These are phyloP conservation scores for Falco cherrug DNA, from an alignment of 2,797 vertebrate species.

Conservation along the genomic window DNA sequence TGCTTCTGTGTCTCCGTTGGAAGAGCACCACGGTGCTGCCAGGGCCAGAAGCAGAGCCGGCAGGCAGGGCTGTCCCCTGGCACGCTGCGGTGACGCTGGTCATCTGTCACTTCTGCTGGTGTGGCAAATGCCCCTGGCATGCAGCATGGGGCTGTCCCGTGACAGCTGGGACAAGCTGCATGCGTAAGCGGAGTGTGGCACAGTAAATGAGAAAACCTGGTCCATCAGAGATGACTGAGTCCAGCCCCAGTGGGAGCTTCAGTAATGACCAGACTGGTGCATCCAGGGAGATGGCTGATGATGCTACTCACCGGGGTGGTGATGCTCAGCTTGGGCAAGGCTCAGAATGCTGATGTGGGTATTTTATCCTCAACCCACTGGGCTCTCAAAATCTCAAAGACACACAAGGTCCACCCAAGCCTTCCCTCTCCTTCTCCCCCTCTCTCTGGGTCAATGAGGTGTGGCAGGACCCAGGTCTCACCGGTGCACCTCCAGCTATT, in stretches of 20 bases:
- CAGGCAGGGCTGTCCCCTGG: neutral
- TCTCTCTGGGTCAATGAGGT: neutral
- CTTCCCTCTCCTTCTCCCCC: neutral
- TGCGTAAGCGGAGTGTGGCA: accelerated
- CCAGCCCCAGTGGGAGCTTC: accelerated
- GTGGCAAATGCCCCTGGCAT: accelerated
- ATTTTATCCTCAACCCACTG: neutral
- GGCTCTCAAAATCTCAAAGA: neutral
- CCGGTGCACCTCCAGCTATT: neutral
- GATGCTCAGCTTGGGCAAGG: neutral
- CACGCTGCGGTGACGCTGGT: accelerated
- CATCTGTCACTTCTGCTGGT: neutral
- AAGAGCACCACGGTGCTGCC: accelerated
- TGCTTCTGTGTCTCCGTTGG: neutral
- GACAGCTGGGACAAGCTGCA: accelerated
- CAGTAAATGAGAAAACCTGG: neutral
- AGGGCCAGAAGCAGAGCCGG: neutral
- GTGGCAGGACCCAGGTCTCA: neutral
- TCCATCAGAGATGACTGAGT: neutral
- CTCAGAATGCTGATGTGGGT: accelerated
- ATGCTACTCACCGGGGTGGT: neutral
- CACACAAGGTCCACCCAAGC: neutral
- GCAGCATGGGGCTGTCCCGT: accelerated
- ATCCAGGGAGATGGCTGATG: neutral
- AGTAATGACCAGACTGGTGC: accelerated